A percentile compares a stretch with the other conserved stretches of the same genome.
phyloP scores from a whole-genome alignment of 2,113 vertebrate species.

The Amazona guildingii region DNA sequence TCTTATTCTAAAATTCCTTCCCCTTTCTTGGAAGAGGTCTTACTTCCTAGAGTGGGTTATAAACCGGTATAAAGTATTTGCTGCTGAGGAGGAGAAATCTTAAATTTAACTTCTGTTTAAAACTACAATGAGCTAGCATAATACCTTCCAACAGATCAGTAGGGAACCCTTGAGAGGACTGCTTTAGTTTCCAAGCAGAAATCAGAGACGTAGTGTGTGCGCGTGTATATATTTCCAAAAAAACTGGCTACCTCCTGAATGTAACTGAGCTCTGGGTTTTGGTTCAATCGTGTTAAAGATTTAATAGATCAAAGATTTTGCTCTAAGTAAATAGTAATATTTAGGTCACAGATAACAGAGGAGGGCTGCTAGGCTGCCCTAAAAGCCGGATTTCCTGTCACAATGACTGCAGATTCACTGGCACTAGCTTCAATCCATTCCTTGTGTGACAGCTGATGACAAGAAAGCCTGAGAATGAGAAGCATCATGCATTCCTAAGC shows the following conservation, averaged over 20 bases:
- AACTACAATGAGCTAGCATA: neutral
- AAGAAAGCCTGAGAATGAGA: neutral
- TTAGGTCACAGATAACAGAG: neutral
- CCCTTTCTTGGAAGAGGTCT: neutral
- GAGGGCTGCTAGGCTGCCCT: neutral
- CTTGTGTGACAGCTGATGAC: neutral
- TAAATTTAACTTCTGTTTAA: neutral
- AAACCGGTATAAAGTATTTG: neutral
- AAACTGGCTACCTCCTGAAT: neutral
- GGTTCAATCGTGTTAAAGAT: neutral
- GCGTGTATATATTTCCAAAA: neutral
- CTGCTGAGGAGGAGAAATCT: neutral
- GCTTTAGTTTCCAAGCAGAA: neutral
- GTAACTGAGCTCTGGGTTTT: neutral
- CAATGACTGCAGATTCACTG: neutral
- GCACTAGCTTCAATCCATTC: neutral
- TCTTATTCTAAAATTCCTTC: neutral
- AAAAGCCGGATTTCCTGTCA: neutral
- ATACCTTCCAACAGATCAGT: neutral
- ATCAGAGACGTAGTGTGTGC: neutral
- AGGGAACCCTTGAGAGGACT: neutral
- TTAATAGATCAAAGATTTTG: neutral
- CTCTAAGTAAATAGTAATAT: neutral
- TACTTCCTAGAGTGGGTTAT: neutral
- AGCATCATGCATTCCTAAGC: neutral